These are phyloP conservation scores for Laspeyria flexula DNA, from an alignment of 2,888 invertebrate genomes.

Conservation along the genomic window DNA sequence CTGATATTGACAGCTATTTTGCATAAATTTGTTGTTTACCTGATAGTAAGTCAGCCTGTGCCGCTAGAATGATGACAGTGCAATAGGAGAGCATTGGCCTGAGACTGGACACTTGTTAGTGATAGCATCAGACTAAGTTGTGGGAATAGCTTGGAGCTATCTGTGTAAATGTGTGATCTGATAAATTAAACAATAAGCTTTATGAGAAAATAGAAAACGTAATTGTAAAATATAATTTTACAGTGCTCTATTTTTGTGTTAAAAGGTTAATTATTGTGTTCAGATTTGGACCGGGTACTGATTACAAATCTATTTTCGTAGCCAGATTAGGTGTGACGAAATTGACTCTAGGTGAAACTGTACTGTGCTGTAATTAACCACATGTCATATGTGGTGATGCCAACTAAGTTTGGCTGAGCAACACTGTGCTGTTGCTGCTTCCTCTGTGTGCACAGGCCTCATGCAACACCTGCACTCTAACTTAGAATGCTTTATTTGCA, in stretches of 20 bases:
- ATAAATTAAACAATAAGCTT: slow-evolving; percentile 56
- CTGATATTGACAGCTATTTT: slow-evolving; percentile 74
- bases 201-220: slow-evolving; percentile 39
- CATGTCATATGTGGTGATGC: slow-evolving; percentile 25
- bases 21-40: slow-evolving; percentile 54
- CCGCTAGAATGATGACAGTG: not conserved
- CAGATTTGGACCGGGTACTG: slow-evolving; percentile 32
- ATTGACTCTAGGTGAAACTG: slow-evolving; percentile 36
- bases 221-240: slow-evolving; percentile 59
- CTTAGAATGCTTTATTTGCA: slow-evolving; percentile 11
- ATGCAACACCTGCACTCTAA: slow-evolving; percentile 7
- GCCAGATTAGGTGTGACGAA: slow-evolving; percentile 33
- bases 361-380: slow-evolving; percentile 37
- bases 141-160: slow-evolving; percentile 55
- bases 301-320: slow-evolving; percentile 47
- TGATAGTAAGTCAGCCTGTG: slow-evolving; percentile 1
- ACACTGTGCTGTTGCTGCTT: slow-evolving; percentile 5
- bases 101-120: slow-evolving; percentile 19
- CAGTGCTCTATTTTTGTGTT: slow-evolving; percentile 44
- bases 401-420: slow-evolving; percentile 21
- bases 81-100: slow-evolving; percentile 6
- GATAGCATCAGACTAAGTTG: slow-evolving; percentile 26
- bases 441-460: not conserved
- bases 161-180: slow-evolving; percentile 55
- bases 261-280: slow-evolving; percentile 27